Conservation (phyloP, 1,140 invertebrate species). For the Amphibalanus amphitrite region DNA sequence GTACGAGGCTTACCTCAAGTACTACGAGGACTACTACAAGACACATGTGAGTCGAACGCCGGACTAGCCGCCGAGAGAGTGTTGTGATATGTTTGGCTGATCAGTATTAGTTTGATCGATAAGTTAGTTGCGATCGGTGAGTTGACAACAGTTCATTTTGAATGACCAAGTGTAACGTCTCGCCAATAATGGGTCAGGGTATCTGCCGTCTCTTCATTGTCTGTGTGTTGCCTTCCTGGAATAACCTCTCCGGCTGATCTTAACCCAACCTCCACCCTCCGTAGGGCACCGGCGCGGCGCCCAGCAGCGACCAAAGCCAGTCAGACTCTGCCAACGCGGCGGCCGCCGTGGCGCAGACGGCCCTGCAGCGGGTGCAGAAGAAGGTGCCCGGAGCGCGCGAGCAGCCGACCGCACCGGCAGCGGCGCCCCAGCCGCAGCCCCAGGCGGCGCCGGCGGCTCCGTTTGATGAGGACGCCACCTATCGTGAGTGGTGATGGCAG, state of each 20-base stretch:
- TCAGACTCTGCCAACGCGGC: conserved; percentile 59
- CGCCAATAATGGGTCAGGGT: no score
- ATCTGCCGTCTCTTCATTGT: no score
- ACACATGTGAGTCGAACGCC: conserved; percentile 30
- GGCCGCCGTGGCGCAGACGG: conserved; percentile 72
- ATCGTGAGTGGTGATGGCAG: not conserved
- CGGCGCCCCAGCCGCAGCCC: conserved; percentile 11
- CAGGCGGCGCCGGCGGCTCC: conserved; percentile 7
- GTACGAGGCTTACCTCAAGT: conserved; percentile 50
- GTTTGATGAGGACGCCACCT: not conserved
- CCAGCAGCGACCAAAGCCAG: conserved; percentile 14
- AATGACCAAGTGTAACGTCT: no score
- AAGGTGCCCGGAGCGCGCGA: conserved; percentile 14
- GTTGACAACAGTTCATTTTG: no score
- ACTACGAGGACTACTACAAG: conserved; percentile 65
- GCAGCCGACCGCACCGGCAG: conserved; percentile 9
- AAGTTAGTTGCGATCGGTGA: no score
- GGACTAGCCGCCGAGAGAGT: no score
- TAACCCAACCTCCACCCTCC: no score
- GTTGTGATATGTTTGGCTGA: no score
- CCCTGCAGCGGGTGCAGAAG: conserved; percentile 55
- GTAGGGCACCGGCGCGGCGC: not conserved
- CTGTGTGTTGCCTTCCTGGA: no score
- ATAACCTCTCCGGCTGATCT: no score
- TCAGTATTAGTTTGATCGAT: no score